Evolutionary conservation across 2,888 invertebrate species (phyloP).

Genomic region (Himalopsyche tibetana): DNA sequence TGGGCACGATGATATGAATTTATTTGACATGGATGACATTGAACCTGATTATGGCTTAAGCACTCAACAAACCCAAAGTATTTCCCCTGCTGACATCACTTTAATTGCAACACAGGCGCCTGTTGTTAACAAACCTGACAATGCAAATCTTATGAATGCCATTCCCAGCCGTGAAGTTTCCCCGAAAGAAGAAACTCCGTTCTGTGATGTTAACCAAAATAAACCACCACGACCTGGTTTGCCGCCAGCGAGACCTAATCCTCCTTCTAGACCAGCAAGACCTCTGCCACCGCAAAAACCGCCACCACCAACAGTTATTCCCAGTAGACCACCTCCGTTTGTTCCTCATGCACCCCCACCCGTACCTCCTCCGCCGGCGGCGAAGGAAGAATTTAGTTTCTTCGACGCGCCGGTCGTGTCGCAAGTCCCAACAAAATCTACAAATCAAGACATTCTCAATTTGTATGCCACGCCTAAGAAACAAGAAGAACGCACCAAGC

Average conservation of each 20-base stretch:
- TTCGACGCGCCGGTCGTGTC: constrained; percentile 79
- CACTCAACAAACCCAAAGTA: constrained; percentile 61
- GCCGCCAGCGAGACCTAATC: constrained; percentile 70
- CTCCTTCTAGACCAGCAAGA: constrained; percentile 74
- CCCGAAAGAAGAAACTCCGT: constrained; percentile 67
- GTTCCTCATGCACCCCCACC: constrained; percentile 67
- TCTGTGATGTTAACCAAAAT: constrained; percentile 73
- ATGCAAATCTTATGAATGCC: constrained; percentile 65
- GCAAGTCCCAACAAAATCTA: constrained; percentile 73
- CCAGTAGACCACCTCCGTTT: constrained; percentile 69
- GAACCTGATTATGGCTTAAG: constrained; percentile 62
- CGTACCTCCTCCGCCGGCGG: constrained; percentile 62
- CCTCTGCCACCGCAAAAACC: constrained; percentile 74
- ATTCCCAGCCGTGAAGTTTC: constrained; percentile 69
- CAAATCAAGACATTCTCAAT: constrained; percentile 79
- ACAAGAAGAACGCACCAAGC: constrained; percentile 70
- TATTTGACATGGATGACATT: constrained; percentile 68
- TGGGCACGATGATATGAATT: constrained; percentile 68
- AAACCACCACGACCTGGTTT: constrained; percentile 71
- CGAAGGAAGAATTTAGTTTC: constrained; percentile 75
- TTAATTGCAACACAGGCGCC: constrained; percentile 66
- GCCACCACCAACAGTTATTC: constrained; percentile 71
- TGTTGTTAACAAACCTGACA: constrained; percentile 65
- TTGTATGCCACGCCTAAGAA: constrained; percentile 75
- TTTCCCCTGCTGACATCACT: constrained; percentile 57